Evolutionary conservation across 2,888 invertebrate species (phyloP).

Genomic region (Latrodectus elegans): DNA sequence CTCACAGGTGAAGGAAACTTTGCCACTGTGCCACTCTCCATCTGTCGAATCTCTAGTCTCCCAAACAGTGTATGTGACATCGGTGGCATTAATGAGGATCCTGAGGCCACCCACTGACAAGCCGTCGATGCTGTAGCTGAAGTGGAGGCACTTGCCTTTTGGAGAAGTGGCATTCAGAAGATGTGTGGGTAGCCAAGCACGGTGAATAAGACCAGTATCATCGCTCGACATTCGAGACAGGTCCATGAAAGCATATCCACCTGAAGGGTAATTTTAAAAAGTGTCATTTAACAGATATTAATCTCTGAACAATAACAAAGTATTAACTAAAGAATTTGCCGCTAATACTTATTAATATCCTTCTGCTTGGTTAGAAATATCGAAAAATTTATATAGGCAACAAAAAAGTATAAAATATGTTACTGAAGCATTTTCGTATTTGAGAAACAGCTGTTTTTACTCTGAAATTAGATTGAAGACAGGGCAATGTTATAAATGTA

Average conservation of each 20-base stretch:
- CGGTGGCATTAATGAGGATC: slow-evolving; percentile 58
- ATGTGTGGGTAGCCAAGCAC: slow-evolving; percentile 57
- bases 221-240: slow-evolving; percentile 61
- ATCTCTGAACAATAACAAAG: too few species aligned
- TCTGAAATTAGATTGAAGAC: too few species aligned
- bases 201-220: slow-evolving; percentile 31
- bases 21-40: slow-evolving; percentile 69
- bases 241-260: slow-evolving; percentile 74
- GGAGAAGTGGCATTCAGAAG: slow-evolving; percentile 50
- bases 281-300: too few species aligned
- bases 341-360: too few species aligned
- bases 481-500: too few species aligned
- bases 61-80: slow-evolving; percentile 69
- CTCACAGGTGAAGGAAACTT: slow-evolving; percentile 69
- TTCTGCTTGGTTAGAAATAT: too few species aligned
- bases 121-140: slow-evolving; percentile 61
- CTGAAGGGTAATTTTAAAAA: slow-evolving; percentile 61
- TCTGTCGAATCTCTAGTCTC: slow-evolving; percentile 65
- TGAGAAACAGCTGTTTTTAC: too few species aligned
- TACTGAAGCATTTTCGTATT: too few species aligned
- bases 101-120: slow-evolving; percentile 55
- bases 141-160: slow-evolving; percentile 61
- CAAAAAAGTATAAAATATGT: too few species aligned
- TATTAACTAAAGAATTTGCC: too few species aligned
- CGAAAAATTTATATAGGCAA: too few species aligned